Conservation (phyloP, 23 tunicate genomes). For the Trididemnum nubilum region DNA sequence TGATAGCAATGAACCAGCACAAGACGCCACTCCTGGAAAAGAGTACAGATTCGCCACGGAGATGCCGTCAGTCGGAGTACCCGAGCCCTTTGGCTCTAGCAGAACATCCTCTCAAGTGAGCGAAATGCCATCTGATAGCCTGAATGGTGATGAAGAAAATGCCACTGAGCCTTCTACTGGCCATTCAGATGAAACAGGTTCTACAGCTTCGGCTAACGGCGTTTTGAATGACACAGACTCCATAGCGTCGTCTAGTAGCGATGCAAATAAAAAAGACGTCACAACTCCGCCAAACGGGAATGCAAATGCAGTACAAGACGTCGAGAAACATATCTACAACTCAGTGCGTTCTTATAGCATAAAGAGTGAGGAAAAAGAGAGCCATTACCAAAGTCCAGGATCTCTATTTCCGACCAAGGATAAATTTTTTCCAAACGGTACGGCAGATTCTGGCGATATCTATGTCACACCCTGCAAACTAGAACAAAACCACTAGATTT, state of each 20-base stretch:
- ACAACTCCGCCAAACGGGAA: no score
- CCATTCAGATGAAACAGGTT: background rate
- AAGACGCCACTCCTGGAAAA: background rate
- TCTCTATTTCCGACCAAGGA: background rate
- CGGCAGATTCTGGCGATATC: background rate
- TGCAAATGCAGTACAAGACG: no score
- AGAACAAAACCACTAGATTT: no score
- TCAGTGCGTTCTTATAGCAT: background rate
- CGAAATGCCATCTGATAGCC: no score
- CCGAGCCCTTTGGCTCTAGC: background rate
- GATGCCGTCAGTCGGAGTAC: slow-evolving; percentile 2
- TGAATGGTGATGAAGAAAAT: no score
- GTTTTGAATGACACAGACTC: background rate
- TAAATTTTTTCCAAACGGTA: background rate
- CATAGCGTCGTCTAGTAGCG: background rate
- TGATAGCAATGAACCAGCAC: background rate
- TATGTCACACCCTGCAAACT: background rate
- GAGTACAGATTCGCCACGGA: slow-evolving; percentile 6
- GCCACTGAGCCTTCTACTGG: no score
- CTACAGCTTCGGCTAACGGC: background rate
- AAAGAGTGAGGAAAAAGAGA: background rate
- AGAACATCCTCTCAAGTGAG: background rate
- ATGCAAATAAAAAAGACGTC: background rate
- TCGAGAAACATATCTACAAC: no score
- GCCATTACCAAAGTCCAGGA: background rate